Evolutionary conservation across 2,888 invertebrate genomes (phyloP), one percentile per base, ranked within the genome.

Genomic region (Limenitis camilla): DNA sequence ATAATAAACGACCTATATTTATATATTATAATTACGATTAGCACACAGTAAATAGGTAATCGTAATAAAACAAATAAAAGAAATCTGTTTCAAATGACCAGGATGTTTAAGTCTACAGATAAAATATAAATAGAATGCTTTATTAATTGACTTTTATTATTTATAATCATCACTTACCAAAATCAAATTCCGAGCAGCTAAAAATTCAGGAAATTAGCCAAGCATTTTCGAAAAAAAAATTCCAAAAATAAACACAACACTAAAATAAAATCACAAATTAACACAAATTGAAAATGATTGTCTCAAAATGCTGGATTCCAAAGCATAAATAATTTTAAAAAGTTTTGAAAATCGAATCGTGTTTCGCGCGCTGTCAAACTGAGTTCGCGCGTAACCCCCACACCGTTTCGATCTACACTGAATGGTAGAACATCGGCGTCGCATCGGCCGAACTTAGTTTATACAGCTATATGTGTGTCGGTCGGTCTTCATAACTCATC

Each of bases 341-440:
- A 45, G 45, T 45, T 45, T 45, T 36, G 11, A 39, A 31, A 40
- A 39, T 39, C 49, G 38, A 41, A 36, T 30, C 11, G 6, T 19
- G 40, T 28, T 32, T 50, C 50, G 50, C 33, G 36, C 33, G 39
- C 33, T 51, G 43, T 40, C 44, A 51, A 36, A 35, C 51, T 30
- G 6, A 35, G 35, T n/a, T 35, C 19, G 40, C 51, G 51, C 45
- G 40, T 40, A n/a, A 29, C 33, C 45, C 27, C 19, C n/a, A n/a
- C 51, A 35, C 51, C 33, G 51, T 35, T 45, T 40, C 38, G 45
- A 40, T 45, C 19, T 10, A 51, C 45, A 51, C 51, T 51, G 45
- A 51, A n/a, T n/a, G n/a, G n/a, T n/a, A n/a, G n/a, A n/a, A n/a
- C n/a, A n/a, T n/a, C n/a, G n/a, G n/a, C n/a, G n/a, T n/a, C n/a